A percentile compares a stretch with the other conserved stretches of the same genome.
phyloP scores from a whole-genome alignment of 2,113 vertebrate genomes.

The Talpa occidentalis region DNA sequence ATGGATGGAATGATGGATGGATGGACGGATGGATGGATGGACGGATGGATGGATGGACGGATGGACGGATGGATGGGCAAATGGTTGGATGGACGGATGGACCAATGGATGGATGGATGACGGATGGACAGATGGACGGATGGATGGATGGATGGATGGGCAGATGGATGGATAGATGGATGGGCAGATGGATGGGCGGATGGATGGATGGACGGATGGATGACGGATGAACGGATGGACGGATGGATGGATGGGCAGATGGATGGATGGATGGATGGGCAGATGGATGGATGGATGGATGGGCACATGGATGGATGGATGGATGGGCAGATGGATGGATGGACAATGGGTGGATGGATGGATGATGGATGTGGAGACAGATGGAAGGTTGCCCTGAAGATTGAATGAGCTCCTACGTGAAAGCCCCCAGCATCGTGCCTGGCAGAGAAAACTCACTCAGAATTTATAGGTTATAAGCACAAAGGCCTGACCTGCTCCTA shows the following conservation, averaged over 20 bases:
- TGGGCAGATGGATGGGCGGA: background rate
- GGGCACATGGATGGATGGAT: background rate
- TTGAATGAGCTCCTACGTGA: background rate
- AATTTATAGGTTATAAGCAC: background rate
- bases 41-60: background rate
- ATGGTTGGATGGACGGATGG: background rate
- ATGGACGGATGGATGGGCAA: background rate
- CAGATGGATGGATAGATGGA: background rate
- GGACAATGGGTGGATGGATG: background rate
- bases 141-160: background rate
- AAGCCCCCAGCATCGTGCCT: background rate
- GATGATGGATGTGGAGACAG: background rate
- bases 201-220: background rate
- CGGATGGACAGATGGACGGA: fast-evolving
- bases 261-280: background rate
- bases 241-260: background rate
- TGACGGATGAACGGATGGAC: fast-evolving
- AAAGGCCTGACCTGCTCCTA: background rate
- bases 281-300: too few species aligned
- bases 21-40: fast-evolving
- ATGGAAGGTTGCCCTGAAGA: background rate
- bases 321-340: too few species aligned
- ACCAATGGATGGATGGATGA: fast-evolving
- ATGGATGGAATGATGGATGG: background rate
- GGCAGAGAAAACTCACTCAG: background rate